A percentile compares a stretch with the other conserved stretches of the same genome.
These are phyloP conservation scores for Atherix ibis DNA, from an alignment of 2,888 invertebrate genomes.

Conservation along the genomic window DNA sequence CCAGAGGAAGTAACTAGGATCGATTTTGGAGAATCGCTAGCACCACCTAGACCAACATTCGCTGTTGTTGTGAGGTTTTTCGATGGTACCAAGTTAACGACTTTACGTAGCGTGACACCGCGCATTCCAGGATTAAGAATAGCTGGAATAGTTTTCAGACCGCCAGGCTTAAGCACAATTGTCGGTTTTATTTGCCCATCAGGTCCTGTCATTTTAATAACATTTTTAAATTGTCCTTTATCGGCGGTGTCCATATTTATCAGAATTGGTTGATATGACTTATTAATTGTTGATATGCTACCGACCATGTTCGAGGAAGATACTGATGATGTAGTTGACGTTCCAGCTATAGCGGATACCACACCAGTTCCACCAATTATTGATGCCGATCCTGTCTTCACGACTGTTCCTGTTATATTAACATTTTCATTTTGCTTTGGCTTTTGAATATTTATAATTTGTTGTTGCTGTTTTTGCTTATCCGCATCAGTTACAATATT, in stretches of 20 bases:
- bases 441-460: too few relatives aligned
- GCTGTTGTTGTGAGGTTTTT: background rate
- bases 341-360: too few relatives aligned
- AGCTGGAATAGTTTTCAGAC: conserved; percentile 16
- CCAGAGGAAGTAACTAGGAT: too few relatives aligned
- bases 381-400: too few relatives aligned
- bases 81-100: conserved; percentile 17
- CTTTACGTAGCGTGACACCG: conserved; percentile 21
- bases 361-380: too few relatives aligned
- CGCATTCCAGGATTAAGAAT: conserved; percentile 22
- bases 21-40: too few relatives aligned
- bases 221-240: conserved; percentile 11
- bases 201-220: conserved; percentile 11
- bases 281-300: conserved; percentile 2
- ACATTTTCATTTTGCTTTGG: too few relatives aligned
- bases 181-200: conserved; percentile 13
- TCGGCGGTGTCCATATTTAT: conserved; percentile 13
- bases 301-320: conserved; percentile 5
- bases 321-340: conserved; percentile 4
- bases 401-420: too few relatives aligned
- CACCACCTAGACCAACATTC: too few relatives aligned
- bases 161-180: conserved; percentile 19
- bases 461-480: too few relatives aligned
- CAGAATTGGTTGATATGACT: conserved; percentile 13
- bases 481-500: too few relatives aligned